phyloP scores from a whole-genome alignment of 2,113 vertebrate species.

The Clarias batrachus region DNA sequence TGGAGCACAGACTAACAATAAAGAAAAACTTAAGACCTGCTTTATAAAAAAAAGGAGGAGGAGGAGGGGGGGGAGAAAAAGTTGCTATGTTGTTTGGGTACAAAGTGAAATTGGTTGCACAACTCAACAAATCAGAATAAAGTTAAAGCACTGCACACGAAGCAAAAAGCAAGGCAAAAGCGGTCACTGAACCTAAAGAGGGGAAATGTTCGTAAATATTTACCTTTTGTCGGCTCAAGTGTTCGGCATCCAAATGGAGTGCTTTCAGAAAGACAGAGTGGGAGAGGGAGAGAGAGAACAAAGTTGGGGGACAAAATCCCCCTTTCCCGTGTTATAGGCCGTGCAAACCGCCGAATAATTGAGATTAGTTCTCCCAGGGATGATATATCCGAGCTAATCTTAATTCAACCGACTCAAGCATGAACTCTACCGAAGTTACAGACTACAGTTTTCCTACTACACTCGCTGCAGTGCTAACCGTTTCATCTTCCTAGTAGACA shows the following conservation, averaged over 20 bases:
- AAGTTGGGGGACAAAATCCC: conserved; percentile 75
- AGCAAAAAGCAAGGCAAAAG: not conserved
- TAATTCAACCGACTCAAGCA: not conserved
- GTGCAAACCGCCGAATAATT: conserved; percentile 27
- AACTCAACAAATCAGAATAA: conserved; percentile 53
- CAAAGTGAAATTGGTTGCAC: not conserved
- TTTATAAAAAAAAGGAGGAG: conserved; percentile 50
- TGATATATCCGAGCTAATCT: conserved; percentile 1
- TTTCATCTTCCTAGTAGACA: conserved; percentile 80
- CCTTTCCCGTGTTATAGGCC: conserved; percentile 67
- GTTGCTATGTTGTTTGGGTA: conserved; percentile 28
- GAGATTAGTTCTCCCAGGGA: not conserved
- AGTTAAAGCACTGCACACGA: not conserved
- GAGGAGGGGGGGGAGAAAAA: conserved; percentile 15
- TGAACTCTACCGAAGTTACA: not conserved
- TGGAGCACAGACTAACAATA: conserved; percentile 25
- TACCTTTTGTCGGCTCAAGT: conserved; percentile 59
- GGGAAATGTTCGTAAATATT: conserved; percentile 27
- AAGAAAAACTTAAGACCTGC: conserved; percentile 58
- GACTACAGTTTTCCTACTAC: conserved; percentile 52
- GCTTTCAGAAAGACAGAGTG: conserved; percentile 57
- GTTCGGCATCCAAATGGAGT: conserved; percentile 68
- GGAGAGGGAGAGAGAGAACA: conserved; percentile 66
- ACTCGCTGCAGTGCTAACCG: conserved; percentile 65
- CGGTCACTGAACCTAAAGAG: not conserved